phyloP scores from a whole-genome alignment of 2,888 invertebrate species.

The Melieria crassipennis region DNA sequence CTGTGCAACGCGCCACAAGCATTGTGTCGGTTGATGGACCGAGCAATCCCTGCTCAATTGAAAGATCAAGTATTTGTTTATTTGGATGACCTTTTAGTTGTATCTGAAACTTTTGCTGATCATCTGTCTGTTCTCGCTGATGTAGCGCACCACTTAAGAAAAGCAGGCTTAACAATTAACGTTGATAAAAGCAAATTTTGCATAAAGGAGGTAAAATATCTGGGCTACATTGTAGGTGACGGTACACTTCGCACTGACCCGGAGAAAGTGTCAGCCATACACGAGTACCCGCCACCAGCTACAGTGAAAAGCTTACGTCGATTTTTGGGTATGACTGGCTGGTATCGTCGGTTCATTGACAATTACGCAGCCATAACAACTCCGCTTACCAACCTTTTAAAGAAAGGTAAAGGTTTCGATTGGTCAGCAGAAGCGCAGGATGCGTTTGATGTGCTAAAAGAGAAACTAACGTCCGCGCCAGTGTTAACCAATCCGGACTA shows the following conservation, averaged over 20 bases:
- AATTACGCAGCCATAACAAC: conserved; percentile 19
- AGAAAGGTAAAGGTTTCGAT: conserved; percentile 4
- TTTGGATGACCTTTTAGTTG: conserved; percentile 7
- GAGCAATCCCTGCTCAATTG: conserved; percentile 14
- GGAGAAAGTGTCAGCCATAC: conserved; percentile 10
- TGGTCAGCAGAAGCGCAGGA: neutral
- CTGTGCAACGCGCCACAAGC: conserved; percentile 13
- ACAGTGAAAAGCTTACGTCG: neutral
- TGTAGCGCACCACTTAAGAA: conserved; percentile 6
- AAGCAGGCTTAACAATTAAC: conserved; percentile 23
- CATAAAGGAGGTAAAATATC: conserved; percentile 14
- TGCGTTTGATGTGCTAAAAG: neutral
- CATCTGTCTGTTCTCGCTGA: neutral
- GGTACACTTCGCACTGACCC: conserved; percentile 21
- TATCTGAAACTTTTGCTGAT: neutral
- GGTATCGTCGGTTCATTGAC: neutral
- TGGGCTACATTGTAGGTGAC: conserved; percentile 25
- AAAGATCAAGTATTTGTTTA: conserved; percentile 12
- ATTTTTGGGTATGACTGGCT: conserved; percentile 29
- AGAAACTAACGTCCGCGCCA: neutral
- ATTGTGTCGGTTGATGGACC: conserved; percentile 15
- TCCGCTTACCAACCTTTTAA: conserved; percentile 19
- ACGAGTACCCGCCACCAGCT: neutral
- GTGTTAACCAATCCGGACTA: conserved; percentile 5
- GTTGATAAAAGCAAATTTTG: conserved; percentile 9